Evolutionary conservation across 2,888 invertebrate species (phyloP), one percentile per base, ranked within the genome.

Genomic region (Pyrocoelia pectoralis): DNA sequence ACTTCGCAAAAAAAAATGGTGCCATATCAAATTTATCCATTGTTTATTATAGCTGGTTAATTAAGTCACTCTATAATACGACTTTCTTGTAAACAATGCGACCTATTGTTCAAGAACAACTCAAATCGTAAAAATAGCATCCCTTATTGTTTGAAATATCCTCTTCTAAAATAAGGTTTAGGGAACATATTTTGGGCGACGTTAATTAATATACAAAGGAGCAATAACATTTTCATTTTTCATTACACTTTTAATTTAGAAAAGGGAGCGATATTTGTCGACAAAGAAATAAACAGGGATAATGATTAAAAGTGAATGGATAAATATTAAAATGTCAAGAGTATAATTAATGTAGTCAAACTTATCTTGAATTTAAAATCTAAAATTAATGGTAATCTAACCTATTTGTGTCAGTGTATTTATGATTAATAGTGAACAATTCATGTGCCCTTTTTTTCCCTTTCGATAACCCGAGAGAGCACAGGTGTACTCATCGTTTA

Each of bases 321-420:
- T 52, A 52, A 28, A 52, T 29, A 33, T 17, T 29, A 52, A 28
- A 52, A 52, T 15, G 52, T 33, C 38, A 33, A 38, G 52, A 9
- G 10, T 14, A 9, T 52, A 52, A 52, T 52, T 52, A 52, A 52
- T 33, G 29, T 33, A 38, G 29, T 29, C 33, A 15, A 52, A 52
- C 33, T 52, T 52, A 52, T 52, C 52, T 52, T 52, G 28, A 52
- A 52, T 52, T 52, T 29, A 17, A 29, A 52, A 52, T 52, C n/a
- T 50, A 50, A 50, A 50, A 50, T 50, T 50, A 50, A 50, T 50
- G 50, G 3, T 24, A 28, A 50, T 19, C 50, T 50, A 50, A 50
- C 50, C 52, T 33, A 52, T 10, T 52, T 52, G 52, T 33, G 52
- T 52, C 52, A 52, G 1, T 10, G 28, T 24, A 6, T 29, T 52